phyloP scores from a whole-genome alignment of 2,888 invertebrate species.

The Argyra leucocephala region DNA sequence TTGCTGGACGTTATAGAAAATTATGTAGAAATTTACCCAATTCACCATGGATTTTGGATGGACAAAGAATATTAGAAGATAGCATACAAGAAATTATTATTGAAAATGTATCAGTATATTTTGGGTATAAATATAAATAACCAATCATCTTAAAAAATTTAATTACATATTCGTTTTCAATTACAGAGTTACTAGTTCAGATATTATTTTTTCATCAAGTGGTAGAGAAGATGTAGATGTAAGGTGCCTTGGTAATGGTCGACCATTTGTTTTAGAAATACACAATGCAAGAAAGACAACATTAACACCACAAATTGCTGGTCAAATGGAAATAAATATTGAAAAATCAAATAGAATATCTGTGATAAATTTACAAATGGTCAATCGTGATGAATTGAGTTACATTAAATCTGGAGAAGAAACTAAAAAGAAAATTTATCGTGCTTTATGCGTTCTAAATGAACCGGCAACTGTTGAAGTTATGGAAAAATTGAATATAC shows the following conservation, averaged over 20 bases:
- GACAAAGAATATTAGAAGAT: constrained; percentile 66
- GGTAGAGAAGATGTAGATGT: constrained; percentile 98
- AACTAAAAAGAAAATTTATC: constrained; percentile 77
- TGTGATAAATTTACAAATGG: constrained; percentile 55
- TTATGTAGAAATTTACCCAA: constrained; percentile 76
- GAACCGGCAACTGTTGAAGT: constrained; percentile 45
- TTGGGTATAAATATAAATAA: constrained; percentile 44
- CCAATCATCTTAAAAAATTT: not conserved
- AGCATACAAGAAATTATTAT: constrained; percentile 87
- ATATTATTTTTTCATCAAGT: constrained; percentile 74
- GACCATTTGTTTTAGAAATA: constrained; percentile 88
- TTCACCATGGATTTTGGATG: constrained; percentile 86
- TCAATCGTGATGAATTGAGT: constrained; percentile 56
- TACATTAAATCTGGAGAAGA: constrained; percentile 79
- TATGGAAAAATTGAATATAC: constrained; percentile 44
- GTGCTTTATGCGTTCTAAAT: constrained; percentile 59
- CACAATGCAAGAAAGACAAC: constrained; percentile 53
- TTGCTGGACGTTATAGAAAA: constrained; percentile 64
- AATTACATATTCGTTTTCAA: constrained; percentile 18
- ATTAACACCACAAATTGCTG: constrained; percentile 47
- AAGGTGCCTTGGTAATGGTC: constrained; percentile 77
- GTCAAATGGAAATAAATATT: constrained; percentile 50
- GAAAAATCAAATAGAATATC: constrained; percentile 47
- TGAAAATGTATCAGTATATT: constrained; percentile 52
- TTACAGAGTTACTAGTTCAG: constrained; percentile 28